phyloP scores from a whole-genome alignment of 2,113 vertebrate genomes.

The Nannospalax galili region DNA sequence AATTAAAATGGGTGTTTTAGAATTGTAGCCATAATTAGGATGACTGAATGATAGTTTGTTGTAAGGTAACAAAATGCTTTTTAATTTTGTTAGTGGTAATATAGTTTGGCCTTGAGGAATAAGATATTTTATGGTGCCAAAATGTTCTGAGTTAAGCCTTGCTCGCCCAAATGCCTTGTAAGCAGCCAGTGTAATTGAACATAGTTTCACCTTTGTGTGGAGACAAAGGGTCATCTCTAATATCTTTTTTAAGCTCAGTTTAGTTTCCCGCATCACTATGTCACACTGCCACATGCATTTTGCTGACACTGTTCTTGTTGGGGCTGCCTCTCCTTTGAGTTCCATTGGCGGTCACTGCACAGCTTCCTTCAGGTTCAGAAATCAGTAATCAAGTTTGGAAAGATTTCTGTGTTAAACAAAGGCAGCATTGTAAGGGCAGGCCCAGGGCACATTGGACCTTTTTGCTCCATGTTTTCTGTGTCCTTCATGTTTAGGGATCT shows the following conservation, averaged over 20 bases:
- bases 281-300: neutral
- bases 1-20: slow-evolving; percentile 29
- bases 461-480: neutral
- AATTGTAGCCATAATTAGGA: slow-evolving; percentile 29
- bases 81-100: slow-evolving; percentile 9
- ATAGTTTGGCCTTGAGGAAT: neutral
- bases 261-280: neutral
- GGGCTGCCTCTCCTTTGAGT: neutral
- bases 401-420: slow-evolving; percentile 10
- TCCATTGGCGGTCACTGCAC: neutral
- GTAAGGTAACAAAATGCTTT: slow-evolving; percentile 32
- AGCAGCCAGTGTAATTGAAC: neutral
- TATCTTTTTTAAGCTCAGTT: neutral
- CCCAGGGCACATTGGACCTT: neutral
- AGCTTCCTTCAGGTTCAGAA: neutral
- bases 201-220: neutral
- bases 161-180: neutral
- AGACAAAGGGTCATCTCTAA: slow-evolving; percentile 4
- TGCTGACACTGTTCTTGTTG: neutral
- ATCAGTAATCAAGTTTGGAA: neutral
- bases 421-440: neutral
- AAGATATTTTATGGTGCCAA: slow-evolving; percentile 1
- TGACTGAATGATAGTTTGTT: slow-evolving; percentile 41
- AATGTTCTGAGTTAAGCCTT: slow-evolving; percentile 36
- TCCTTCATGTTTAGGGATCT: neutral